Evolutionary conservation across 2,797 vertebrate genomes (phyloP), one percentile per base, ranked within the genome.

Genomic region (Chloroceryle amazona): DNA sequence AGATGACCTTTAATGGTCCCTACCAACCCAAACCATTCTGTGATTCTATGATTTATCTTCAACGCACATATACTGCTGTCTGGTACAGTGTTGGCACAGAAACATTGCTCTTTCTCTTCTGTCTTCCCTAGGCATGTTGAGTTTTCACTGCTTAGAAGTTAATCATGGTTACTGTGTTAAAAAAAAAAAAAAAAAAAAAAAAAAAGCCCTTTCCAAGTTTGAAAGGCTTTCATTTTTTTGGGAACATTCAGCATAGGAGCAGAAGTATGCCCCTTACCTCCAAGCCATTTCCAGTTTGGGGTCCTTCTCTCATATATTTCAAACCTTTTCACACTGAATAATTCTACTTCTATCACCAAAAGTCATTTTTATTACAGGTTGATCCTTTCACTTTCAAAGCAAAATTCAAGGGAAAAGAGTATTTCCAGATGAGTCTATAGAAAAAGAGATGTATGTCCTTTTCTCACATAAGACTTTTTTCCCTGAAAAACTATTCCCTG

Each of bases 271-370:
- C 8, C 0, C 10, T 86, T 63, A 19, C 12, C 33, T 74, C n/a
- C 39, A 57, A 67, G 20, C 3, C 11, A 25, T 0, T 37, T 47
- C 13, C 17, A 60, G 3, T 44, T 29, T 41, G 28, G 10, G 0
- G 1, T 35, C 28, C 10, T 73, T 41, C 57, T 67, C 81, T 39
- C 5, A 5, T 39, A 2, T 80, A 42, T 60, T 87, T 82, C 8
- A 3, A 18, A 55, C 7, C 1, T 78, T 81, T 54, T 86, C 28
- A 71, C 9, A 16, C 10, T 14, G 22, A 62, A 13, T 71, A 72
- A 31, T 33, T 44, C 37, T 76, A 9, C 14, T 78, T 91, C 25
- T 73, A 1, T 57, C 22, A 74, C 49, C 19, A 21, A 16, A 4
- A 57, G 14, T 26, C 2, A 33, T 75, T 88, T 71, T 81, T 65